phyloP scores from a whole-genome alignment of 2,888 invertebrate genomes.

The Pterostichus madidus region DNA sequence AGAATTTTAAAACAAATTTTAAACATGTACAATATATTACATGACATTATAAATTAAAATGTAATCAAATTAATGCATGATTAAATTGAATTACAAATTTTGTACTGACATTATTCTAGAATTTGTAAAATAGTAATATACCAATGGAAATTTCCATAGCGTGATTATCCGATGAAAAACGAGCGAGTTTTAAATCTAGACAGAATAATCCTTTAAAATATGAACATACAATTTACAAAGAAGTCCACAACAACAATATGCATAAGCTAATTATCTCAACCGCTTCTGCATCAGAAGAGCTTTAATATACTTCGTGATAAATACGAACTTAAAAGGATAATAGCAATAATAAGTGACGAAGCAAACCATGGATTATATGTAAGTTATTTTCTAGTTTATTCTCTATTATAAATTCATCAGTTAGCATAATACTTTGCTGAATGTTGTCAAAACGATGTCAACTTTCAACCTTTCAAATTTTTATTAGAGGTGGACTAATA shows the following conservation, averaged over 20 bases:
- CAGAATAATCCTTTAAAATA: conserved; percentile 42
- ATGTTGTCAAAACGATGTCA: no score
- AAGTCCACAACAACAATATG: conserved; percentile 14
- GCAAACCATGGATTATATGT: not conserved
- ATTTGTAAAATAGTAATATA: no score
- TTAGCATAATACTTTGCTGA: no score
- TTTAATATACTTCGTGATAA: conserved; percentile 42
- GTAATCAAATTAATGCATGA: no score
- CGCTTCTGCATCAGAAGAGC: not conserved
- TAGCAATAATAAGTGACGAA: not conserved
- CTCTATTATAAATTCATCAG: no score
- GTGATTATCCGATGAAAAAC: conserved; percentile 14
- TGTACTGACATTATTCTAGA: no score
- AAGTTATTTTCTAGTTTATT: not conserved
- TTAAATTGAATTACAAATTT: no score
- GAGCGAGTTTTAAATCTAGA: not conserved
- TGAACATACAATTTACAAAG: not conserved
- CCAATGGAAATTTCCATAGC: not conserved
- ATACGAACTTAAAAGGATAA: conserved; percentile 10
- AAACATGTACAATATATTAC: not conserved
- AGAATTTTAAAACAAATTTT: no score
- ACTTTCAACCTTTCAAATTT: no score
- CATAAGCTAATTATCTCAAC: conserved; percentile 32
- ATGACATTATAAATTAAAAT: not conserved
- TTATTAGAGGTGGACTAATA: no score